A percentile compares a stretch with the other conserved stretches of the same genome.
These are phyloP conservation scores for Stenchaetothrips biformis DNA, from an alignment of 2,888 invertebrate species.

Conservation along the genomic window DNA sequence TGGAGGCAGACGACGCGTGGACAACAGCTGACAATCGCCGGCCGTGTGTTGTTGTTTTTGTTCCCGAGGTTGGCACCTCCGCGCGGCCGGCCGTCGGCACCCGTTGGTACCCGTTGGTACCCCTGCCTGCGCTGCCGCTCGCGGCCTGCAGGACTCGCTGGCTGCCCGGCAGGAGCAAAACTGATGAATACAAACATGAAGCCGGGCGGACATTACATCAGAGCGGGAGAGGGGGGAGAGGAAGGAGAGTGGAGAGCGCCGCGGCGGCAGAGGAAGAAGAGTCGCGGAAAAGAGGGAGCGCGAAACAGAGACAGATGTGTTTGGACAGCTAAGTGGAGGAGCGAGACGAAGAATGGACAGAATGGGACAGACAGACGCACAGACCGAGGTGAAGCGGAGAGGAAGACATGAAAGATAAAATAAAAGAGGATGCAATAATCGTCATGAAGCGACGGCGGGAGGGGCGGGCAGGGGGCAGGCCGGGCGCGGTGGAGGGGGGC, in stretches of 20 bases:
- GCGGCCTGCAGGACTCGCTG: background rate
- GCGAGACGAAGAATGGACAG: background rate
- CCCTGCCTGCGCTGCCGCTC: background rate
- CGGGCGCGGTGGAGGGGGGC: background rate
- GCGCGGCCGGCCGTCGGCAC: background rate
- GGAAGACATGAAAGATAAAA: background rate
- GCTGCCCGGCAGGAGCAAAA: slow-evolving; percentile 15
- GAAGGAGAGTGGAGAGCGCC: background rate
- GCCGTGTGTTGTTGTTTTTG: too few species aligned
- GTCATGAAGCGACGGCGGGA: background rate
- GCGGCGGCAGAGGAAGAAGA: background rate
- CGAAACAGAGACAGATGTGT: slow-evolving; percentile 12
- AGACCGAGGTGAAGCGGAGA: background rate
- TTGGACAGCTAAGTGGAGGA: slow-evolving; percentile 24
- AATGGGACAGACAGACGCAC: background rate
- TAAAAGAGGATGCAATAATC: slow-evolving; percentile 4
- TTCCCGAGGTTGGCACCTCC: too few species aligned
- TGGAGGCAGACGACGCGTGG: background rate
- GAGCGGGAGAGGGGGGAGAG: background rate
- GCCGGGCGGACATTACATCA: slow-evolving; percentile 15
- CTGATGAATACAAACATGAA: slow-evolving; percentile 25
- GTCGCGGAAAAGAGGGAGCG: background rate
- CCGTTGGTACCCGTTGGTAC: background rate
- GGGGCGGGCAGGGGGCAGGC: background rate
- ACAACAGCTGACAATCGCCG: background rate